phyloP scores from a whole-genome alignment of 2,113 vertebrate species.

The Cromileptes altivelis region DNA sequence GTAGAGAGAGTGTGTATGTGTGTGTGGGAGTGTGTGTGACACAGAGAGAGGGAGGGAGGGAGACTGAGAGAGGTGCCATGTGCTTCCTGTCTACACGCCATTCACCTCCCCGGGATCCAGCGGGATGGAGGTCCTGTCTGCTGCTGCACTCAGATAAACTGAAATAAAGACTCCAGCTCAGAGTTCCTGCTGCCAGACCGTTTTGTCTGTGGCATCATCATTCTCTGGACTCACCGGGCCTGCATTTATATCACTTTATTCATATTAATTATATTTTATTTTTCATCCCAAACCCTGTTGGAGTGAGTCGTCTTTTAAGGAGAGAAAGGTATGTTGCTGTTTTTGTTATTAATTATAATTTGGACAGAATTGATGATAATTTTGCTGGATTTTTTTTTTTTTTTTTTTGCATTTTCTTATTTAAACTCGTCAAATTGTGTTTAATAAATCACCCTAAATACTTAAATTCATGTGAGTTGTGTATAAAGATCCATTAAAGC shows the following conservation, averaged over 20 bases:
- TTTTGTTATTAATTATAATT: not conserved
- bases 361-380: not conserved
- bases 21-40: not conserved
- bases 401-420: too few relatives aligned
- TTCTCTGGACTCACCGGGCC: slow-evolving; percentile 32
- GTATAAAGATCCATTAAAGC: too few relatives aligned
- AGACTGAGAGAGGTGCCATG: slow-evolving; percentile 77
- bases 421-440: not conserved
- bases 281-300: slow-evolving; percentile 20
- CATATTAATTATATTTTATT: slow-evolving; percentile 22
- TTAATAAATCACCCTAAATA: not conserved
- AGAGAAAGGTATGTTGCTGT: slow-evolving; percentile 67
- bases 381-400: not conserved
- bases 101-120: slow-evolving; percentile 73
- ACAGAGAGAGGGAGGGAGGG: slow-evolving; percentile 53
- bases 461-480: not conserved
- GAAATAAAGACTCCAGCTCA: slow-evolving; percentile 51
- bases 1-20: slow-evolving; percentile 51
- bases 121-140: slow-evolving; percentile 82
- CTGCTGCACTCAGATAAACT: slow-evolving; percentile 62
- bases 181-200: slow-evolving; percentile 6
- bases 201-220: not conserved
- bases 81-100: slow-evolving; percentile 82
- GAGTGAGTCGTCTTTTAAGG: slow-evolving; percentile 51
- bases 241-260: slow-evolving; percentile 19